Conservation (phyloP, 2,113 vertebrate genomes). For the Semnornis frantzii region DNA sequence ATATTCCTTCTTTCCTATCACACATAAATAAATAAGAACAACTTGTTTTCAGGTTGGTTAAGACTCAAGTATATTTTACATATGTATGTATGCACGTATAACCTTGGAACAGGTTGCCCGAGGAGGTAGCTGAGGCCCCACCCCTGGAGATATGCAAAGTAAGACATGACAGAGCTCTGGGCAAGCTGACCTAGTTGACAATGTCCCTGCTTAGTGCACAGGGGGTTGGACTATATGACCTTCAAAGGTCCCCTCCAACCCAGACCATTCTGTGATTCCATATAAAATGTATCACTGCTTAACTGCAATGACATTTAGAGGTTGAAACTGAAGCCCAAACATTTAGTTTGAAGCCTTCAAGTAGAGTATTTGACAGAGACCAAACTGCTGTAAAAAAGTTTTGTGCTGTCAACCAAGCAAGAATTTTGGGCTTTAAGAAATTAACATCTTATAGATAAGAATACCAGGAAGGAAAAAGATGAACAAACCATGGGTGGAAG, state of each 20-base stretch:
- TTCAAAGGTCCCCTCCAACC: no score
- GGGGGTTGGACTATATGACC: no score
- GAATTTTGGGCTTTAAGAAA: background rate
- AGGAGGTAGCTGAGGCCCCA: no score
- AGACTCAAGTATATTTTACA: background rate
- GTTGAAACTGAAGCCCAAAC: background rate
- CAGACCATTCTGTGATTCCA: no score
- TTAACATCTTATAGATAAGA: background rate
- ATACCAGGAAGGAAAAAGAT: background rate
- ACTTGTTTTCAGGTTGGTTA: background rate
- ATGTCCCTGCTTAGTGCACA: no score
- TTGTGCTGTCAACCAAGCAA: background rate
- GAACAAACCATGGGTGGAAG: background rate
- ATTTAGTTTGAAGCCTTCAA: background rate
- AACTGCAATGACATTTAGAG: background rate
- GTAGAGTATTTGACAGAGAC: background rate
- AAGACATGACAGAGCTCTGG: no score
- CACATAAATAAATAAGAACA: background rate
- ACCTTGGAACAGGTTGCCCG: no score
- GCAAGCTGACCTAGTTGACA: no score
- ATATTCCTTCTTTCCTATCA: background rate
- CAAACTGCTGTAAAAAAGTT: background rate
- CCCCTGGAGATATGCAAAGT: no score
- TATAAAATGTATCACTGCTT: background rate
- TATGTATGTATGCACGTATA: no score